A percentile compares a stretch with the other conserved stretches of the same genome.
Evolutionary conservation across 2,797 vertebrate genomes (phyloP).

Genomic region (Phyllotis vaccarum): DNA sequence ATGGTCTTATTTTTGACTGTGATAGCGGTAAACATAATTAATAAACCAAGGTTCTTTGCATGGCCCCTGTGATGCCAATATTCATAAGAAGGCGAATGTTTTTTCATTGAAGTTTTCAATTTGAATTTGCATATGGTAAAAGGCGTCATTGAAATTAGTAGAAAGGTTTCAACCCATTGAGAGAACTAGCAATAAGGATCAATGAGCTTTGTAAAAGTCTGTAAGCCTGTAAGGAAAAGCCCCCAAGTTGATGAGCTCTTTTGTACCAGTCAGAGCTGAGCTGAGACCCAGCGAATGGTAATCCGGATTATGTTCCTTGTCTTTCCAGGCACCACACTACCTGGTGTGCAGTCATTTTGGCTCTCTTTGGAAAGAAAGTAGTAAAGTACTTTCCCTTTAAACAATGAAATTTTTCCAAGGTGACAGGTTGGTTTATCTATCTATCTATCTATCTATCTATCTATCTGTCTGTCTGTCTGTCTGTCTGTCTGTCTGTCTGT

Average conservation of each 20-base stretch:
- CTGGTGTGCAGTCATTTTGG: not conserved
- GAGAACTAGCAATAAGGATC: not conserved
- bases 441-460: too few species aligned
- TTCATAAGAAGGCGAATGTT: not conserved
- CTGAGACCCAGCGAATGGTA: not conserved
- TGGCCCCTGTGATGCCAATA: not conserved
- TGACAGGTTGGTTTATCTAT: too few species aligned
- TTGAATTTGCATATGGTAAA: constrained; percentile 43
- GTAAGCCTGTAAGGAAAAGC: constrained; percentile 15
- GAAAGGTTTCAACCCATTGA: not conserved
- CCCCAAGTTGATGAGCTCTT: not conserved
- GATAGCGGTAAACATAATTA: not conserved
- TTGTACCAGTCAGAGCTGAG: not conserved
- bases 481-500: too few species aligned
- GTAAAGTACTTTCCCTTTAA: constrained; percentile 32
- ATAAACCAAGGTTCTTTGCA: not conserved
- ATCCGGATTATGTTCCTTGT: not conserved
- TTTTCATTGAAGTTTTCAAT: constrained; percentile 4
- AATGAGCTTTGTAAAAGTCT: constrained; percentile 15
- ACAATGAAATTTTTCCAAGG: not conserved
- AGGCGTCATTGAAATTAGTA: not conserved
- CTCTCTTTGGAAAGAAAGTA: constrained; percentile 33
- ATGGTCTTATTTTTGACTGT: not conserved
- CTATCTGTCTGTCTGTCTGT: too few species aligned
- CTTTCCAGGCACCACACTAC: not conserved